Evolutionary conservation across 2,888 invertebrate genomes (phyloP), one percentile per base, ranked within the genome.

Genomic region (Synergus itoensis): DNA sequence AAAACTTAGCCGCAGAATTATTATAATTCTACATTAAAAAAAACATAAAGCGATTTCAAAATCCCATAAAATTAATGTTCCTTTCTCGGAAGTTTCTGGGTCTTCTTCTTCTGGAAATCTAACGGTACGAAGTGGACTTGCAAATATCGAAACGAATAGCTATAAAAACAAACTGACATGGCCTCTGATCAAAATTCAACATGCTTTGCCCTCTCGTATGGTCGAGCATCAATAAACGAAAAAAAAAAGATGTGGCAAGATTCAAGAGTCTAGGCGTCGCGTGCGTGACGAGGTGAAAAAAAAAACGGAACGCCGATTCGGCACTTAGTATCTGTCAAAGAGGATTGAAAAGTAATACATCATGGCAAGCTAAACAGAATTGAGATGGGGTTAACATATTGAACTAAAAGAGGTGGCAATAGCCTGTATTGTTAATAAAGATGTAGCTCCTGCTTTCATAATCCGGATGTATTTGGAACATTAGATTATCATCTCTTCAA

Each of bases 201-300:
- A 65, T 16, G 69, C 21, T 45, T 69, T 69, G 69, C 43, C 69
- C 69, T 28, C 9, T 69, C 28, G 45, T 45, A 69, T 45, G 69
- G 28, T 45, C 14, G 16, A 45, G 28, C 69, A 45, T 48, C 69
- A 69, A 48, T 69, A 69, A 69, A 48, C 53, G n/a, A 8, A n/a
- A 53, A 43, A 36, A 43, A 43, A 69, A 69, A 16, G 4, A 18
- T 62, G 62, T 28, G 14, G 40, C 45, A 45, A 28, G 14, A 28
- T 4, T 21, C 18, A 18, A 43, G 43, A 65, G 43, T 8, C 40
- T 45, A 67, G 21, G 14, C 67, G 45, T 16, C 67, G 18, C 7
- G 16, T 67, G 45, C 48, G 69, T 69, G 69, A 69, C 69, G 45
- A 16, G 12, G 21, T 69, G 8, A 45, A 69, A 69, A 69, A 69